Evolutionary conservation across 2,888 invertebrate species (phyloP), one percentile per base, ranked within the genome.

Genomic region (Oscheius myriophilus): DNA sequence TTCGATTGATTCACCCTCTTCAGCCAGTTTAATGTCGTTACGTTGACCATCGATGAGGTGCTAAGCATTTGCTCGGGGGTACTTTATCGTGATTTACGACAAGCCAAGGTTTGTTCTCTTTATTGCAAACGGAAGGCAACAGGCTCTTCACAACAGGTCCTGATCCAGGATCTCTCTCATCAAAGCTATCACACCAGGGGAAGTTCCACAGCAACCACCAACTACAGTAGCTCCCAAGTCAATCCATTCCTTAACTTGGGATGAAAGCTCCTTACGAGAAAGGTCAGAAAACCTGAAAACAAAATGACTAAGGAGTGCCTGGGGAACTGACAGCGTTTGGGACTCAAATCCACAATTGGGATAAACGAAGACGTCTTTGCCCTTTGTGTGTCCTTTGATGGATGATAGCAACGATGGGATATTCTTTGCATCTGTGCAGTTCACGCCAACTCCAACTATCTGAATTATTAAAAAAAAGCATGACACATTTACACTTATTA

Each of bases 1-100:
- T 33, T 9, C 33, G 33, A 33, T 33, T 33, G 33, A 33, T 33
- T 33, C 33, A 33, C 33, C 33, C 33, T 33, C 33, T 33, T 33
- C 25, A 18, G 61, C 12, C 9, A 61, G 61, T 61, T 61, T 61
- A 61, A 61, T 61, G 61, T 39, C 61, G 49, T 61, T 61, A 61
- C 61, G 61, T 39, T 33, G 33, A 33, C 46, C 39, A 61, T 46
- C 49, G 21, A 61, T 61, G 61, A 61, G 49, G 61, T 61, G 61
- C 46, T 61, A 61, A 61, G 61, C 61, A 61, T 61, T 61, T 61
- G 61, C 61, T 61, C 61, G 61, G 49, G 33, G 61, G 61, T 49
- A 61, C 39, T 61, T 61, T 33, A 9, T 16, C 46, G 25, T 61
- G 61, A 61, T 61, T 46, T 61, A 61, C 61, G 61, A 61, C 39